Conservation (phyloP, 1,140 invertebrate species). For the Conus ventricosus region DNA sequence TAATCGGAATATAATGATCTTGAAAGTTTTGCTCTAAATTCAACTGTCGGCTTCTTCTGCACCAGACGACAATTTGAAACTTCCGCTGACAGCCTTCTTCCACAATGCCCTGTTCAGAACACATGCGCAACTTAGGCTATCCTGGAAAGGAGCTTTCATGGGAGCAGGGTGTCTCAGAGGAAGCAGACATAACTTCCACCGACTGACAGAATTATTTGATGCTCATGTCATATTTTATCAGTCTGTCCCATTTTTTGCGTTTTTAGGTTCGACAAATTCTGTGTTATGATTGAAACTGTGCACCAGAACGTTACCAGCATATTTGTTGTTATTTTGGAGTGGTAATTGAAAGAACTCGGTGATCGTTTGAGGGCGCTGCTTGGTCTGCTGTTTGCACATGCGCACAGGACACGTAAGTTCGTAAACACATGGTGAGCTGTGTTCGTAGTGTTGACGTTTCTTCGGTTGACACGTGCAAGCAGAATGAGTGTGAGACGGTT, state of each 20-base stretch:
- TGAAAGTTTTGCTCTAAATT: no score
- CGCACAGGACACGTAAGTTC: not conserved
- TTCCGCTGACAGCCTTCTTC: constrained; percentile 37
- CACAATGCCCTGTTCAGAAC: constrained; percentile 29
- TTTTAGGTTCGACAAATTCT: not conserved
- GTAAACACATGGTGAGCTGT: not conserved
- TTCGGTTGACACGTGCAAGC: not conserved
- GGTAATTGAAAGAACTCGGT: constrained; percentile 9
- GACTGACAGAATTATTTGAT: not conserved
- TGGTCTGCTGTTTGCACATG: not conserved
- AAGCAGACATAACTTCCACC: not conserved
- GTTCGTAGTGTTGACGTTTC: not conserved
- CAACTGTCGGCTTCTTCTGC: no score
- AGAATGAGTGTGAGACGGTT: not conserved
- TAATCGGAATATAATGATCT: no score
- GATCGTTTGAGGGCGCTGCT: constrained; percentile 29
- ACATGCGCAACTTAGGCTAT: constrained; percentile 37
- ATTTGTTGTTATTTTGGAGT: constrained; percentile 16
- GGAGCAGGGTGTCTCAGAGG: not conserved
- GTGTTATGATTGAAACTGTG: not conserved
- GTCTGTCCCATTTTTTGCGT: not conserved
- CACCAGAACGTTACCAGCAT: not conserved
- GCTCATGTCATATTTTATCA: not conserved
- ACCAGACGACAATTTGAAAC: constrained; percentile 43
- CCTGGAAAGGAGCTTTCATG: no score